Conservation (phyloP, 2,113 vertebrate genomes). For the Lepus timidus region DNA sequence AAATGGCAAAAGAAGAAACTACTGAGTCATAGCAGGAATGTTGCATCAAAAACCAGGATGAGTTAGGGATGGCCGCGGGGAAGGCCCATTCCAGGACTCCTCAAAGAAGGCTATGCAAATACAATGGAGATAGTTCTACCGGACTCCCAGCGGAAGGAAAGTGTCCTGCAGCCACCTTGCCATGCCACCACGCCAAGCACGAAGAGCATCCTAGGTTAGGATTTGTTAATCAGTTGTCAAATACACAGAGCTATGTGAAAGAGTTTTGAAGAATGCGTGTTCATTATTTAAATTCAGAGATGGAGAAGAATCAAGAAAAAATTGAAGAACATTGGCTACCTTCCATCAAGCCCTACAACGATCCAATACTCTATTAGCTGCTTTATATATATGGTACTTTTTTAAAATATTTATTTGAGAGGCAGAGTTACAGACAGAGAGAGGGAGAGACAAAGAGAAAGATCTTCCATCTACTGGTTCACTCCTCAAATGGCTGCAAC, state of each 20-base stretch:
- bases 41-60: conserved; percentile 5
- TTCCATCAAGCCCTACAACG: not conserved
- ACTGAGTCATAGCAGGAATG: conserved; percentile 71
- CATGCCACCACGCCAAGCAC: fast-evolving
- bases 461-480: too few species aligned
- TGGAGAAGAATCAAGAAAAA: not conserved
- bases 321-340: not conserved
- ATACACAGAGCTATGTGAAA: not conserved
- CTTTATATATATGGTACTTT: not conserved
- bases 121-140: not conserved
- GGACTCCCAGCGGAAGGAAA: not conserved
- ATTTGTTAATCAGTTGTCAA: not conserved
- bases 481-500: too few species aligned
- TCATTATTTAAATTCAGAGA: not conserved
- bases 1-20: conserved; percentile 67
- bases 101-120: conserved; percentile 39
- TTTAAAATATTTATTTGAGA: too few species aligned
- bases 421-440: too few species aligned
- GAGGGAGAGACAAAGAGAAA: too few species aligned
- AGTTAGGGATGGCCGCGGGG: not conserved
- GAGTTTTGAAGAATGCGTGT: not conserved
- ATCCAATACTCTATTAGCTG: not conserved
- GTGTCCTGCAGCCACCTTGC: not conserved
- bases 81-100: conserved; percentile 1
- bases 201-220: not conserved